These are phyloP conservation scores for Gortyna flavago DNA, from an alignment of 2,888 invertebrate genomes.

Conservation along the genomic window DNA sequence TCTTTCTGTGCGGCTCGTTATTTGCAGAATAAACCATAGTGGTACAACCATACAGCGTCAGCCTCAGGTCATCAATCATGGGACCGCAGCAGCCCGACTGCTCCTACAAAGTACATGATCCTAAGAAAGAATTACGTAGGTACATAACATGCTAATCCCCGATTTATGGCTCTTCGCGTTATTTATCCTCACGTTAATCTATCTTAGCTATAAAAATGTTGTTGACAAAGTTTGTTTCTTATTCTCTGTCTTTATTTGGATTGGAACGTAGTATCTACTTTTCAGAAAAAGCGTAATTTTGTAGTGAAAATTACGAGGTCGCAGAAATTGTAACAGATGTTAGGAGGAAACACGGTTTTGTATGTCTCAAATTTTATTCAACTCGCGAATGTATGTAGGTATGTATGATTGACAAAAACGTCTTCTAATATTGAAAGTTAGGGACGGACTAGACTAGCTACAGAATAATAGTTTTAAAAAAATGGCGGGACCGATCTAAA, in stretches of 20 bases:
- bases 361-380: not conserved
- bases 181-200: conserved; percentile 67
- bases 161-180: conserved; percentile 68
- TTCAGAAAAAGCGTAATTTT: not conserved
- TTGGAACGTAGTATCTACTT: not conserved
- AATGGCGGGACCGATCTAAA: conserved; percentile 54
- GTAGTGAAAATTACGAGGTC: not conserved
- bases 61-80: conserved; percentile 71
- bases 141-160: conserved; percentile 65
- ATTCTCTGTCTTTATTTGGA: conserved; percentile 42
- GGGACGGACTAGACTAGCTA: not conserved
- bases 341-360: not conserved
- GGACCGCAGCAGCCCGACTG: conserved; percentile 60
- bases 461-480: conserved; percentile 1
- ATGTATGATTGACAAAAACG: not conserved
- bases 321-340: conserved; percentile 1
- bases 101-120: conserved; percentile 65
- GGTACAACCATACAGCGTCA: conserved; percentile 42
- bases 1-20: conserved; percentile 45
- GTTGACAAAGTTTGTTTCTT: conserved; percentile 54
- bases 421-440: not conserved
- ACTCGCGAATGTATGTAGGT: not conserved
- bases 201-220: conserved; percentile 59
- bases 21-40: conserved; percentile 62
- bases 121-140: conserved; percentile 65